Evolutionary conservation across 2,888 invertebrate species (phyloP), one percentile per base, ranked within the genome.

Genomic region (Cheilosia soror): DNA sequence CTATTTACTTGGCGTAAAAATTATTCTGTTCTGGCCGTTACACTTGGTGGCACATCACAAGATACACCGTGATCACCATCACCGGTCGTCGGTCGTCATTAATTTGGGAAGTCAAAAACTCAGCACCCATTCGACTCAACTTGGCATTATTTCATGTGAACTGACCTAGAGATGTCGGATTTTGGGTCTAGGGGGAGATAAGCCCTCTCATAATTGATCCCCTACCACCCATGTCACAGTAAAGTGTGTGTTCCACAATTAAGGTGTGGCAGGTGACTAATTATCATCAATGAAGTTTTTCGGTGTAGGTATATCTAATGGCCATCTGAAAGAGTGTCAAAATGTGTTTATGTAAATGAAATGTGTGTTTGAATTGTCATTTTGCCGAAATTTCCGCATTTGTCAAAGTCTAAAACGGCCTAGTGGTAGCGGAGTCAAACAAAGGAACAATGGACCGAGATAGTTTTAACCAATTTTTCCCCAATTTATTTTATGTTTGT

Each of bases 161-260:
- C 68, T 80, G 85, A 81, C 84, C 84, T 80, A 84, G 84, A 81
- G 81, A 72, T 49, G 81, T 81, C 81, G 55, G 81, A 77, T 85
- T 77, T 58, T 71, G 49, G 25, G 20, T 63, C 62, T 20, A 27
- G 68, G 47, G 27, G 42, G 47, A 68, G 68, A 73, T 63, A 65
- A 69, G 62, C 42, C 9, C 44, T 7, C n/a, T 33, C 31, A 47
- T 13, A 63, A 47, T 11, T 37, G 15, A 31, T 33, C 6, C 63
- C 42, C 13, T 40, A 68, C 55, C 57, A 55, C 37, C 73, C 57
- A 66, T 75, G 66, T 75, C 73, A 60, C 66, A 58, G 25, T 6
- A 40, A 42, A 69, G 25, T 31, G 20, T 40, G 33, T 44, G 20
- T 31, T 55, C 58, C 7, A 58, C 31, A 37, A 40, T 63, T 31